Conservation (phyloP, 2,888 invertebrate species). For the Drosophila suboccidentalis region DNA sequence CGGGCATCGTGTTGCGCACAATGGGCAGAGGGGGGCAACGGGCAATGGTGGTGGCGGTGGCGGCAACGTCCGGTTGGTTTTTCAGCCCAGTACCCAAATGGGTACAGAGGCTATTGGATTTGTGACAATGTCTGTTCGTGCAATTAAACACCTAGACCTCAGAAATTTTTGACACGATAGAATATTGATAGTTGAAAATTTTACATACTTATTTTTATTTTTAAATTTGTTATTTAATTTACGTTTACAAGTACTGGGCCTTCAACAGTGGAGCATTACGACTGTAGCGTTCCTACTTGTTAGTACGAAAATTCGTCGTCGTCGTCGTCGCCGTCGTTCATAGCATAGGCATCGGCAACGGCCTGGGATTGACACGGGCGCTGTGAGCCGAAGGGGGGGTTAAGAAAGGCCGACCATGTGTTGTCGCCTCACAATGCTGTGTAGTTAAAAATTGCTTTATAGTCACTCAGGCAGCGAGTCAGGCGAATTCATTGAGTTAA, state of each 20-base stretch:
- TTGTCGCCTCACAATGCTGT: slow-evolving; percentile 62
- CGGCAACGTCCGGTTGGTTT: slow-evolving; percentile 81
- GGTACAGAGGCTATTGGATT: background rate
- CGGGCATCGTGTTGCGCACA: slow-evolving; percentile 12
- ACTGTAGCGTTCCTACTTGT: background rate
- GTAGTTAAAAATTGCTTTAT: slow-evolving; percentile 46
- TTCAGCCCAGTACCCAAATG: slow-evolving; percentile 30
- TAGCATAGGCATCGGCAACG: slow-evolving; percentile 56
- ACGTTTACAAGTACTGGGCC: background rate
- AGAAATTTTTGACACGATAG: no score
- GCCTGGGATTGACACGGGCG: slow-evolving; percentile 44
- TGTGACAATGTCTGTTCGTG: background rate
- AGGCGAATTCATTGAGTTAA: slow-evolving; percentile 50
- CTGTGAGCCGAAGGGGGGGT: slow-evolving; percentile 25
- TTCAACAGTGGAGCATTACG: background rate
- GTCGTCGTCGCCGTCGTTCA: slow-evolving; percentile 49
- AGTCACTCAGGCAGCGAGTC: slow-evolving; percentile 31
- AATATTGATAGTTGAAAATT: no score
- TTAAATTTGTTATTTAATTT: no score
- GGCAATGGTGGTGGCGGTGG: slow-evolving; percentile 54
- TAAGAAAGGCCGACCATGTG: slow-evolving; percentile 62
- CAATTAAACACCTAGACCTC: background rate
- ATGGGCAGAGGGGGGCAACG: slow-evolving; percentile 27
- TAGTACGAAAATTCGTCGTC: slow-evolving; percentile 64
- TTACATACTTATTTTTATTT: no score